Percentiles rank a stretch among this genome's conserved stretches.
These are phyloP conservation scores for Halocynthia roretzi DNA, from an alignment of 23 tunicate genomes.

Conservation along the genomic window DNA sequence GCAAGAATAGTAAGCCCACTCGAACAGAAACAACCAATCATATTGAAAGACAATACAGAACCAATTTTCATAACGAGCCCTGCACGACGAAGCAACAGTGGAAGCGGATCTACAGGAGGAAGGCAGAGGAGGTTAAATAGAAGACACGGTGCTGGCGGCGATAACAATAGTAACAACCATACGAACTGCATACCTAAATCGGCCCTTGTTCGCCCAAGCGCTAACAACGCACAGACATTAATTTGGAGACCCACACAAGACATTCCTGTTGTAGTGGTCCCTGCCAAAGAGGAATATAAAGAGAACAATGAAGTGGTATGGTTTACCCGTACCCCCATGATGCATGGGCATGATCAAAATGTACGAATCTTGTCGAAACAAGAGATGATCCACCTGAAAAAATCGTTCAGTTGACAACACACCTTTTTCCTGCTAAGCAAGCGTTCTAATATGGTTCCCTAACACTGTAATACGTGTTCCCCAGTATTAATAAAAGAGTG, in stretches of 20 bases:
- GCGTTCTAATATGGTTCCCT: too few relatives aligned
- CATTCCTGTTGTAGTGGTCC: constrained; percentile 71
- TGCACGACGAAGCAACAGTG: background rate
- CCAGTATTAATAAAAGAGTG: too few relatives aligned
- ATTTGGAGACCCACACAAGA: constrained; percentile 87
- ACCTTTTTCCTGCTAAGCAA: too few relatives aligned
- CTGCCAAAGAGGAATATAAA: constrained; percentile 88
- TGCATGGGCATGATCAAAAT: constrained; percentile 78
- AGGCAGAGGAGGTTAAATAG: background rate
- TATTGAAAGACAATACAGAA: constrained; percentile 22
- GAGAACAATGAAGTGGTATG: constrained; percentile 74
- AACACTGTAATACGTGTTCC: too few relatives aligned
- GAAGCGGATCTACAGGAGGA: background rate
- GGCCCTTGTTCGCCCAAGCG: constrained; percentile 90
- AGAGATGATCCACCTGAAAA: constrained; percentile 33
- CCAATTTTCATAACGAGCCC: constrained; percentile 17
- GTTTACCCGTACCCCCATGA: constrained; percentile 74
- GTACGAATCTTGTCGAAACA: constrained; percentile 68
- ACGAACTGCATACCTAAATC: constrained; percentile 52
- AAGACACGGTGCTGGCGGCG: constrained; percentile 25
- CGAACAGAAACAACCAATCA: constrained; percentile 70
- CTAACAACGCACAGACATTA: constrained; percentile 95
- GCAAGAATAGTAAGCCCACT: constrained; percentile 73
- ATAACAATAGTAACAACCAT: constrained; percentile 74
- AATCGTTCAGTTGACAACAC: background rate